Conservation (phyloP, 2,797 vertebrate genomes). For the Enteromius viviparus region DNA sequence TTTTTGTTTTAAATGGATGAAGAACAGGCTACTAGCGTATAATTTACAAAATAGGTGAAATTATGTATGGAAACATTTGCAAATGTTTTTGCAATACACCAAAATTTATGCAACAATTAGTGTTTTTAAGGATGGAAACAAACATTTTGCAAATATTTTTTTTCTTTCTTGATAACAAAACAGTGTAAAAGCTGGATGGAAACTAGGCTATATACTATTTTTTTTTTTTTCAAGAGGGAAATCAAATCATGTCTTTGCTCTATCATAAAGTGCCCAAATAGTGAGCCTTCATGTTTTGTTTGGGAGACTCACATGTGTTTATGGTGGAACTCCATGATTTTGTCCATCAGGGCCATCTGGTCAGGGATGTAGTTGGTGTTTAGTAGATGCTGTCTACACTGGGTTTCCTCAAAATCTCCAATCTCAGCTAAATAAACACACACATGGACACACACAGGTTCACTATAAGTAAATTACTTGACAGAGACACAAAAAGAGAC, state of each 20-base stretch:
- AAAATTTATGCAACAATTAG: too few species aligned
- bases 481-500: not conserved
- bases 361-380: conserved; percentile 97
- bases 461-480: not conserved
- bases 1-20: too few species aligned
- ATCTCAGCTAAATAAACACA: conserved; percentile 85
- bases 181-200: too few species aligned
- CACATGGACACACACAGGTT: conserved; percentile 15
- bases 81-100: too few species aligned
- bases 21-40: too few species aligned
- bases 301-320: conserved; percentile 86
- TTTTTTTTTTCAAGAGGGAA: too few species aligned
- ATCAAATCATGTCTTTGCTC: conserved; percentile 15
- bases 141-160: too few species aligned
- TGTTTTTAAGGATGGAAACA: too few species aligned
- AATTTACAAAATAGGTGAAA: too few species aligned
- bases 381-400: conserved; percentile 91
- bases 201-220: too few species aligned
- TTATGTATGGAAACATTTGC: too few species aligned
- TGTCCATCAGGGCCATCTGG: conserved; percentile 94
- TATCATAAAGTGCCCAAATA: conserved; percentile 41
- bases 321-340: conserved; percentile 94
- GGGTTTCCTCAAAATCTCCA: conserved; percentile 95
- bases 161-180: too few species aligned
- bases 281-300: not conserved